Percentiles rank a stretch among this genome's conserved stretches.
These are phyloP conservation scores for Macropis europaea DNA, from an alignment of 2,888 invertebrate genomes.

Conservation along the genomic window DNA sequence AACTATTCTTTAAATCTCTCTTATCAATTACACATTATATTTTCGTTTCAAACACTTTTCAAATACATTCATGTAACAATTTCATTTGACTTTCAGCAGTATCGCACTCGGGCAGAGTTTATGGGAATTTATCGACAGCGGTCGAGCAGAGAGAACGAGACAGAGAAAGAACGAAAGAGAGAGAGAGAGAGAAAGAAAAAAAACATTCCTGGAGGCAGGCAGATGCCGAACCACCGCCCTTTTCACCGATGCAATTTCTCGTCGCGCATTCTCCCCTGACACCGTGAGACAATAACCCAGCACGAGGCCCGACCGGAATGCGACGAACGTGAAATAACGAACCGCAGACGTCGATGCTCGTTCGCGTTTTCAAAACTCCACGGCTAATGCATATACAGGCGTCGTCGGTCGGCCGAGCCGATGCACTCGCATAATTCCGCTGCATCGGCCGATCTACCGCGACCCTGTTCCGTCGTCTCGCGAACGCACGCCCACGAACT, in stretches of 20 bases:
- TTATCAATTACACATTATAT: too few relatives aligned
- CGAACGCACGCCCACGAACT: slow-evolving; percentile 26
- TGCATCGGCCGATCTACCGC: slow-evolving; percentile 35
- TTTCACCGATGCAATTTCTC: slow-evolving; percentile 36
- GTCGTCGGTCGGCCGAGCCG: too few relatives aligned
- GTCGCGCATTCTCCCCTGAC: slow-evolving; percentile 30
- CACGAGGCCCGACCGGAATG: slow-evolving; percentile 33
- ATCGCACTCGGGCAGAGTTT: too few relatives aligned
- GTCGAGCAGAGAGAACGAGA: not conserved
- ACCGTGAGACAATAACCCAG: slow-evolving; percentile 47
- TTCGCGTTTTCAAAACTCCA: slow-evolving; percentile 29
- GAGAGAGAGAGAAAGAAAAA: not conserved
- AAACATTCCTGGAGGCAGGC: slow-evolving; percentile 17
- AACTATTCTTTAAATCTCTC: too few relatives aligned
- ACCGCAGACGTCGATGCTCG: slow-evolving; percentile 24
- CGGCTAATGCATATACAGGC: slow-evolving; percentile 31
- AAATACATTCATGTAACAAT: too few relatives aligned
- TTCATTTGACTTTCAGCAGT: too few relatives aligned
- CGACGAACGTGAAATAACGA: slow-evolving; percentile 51
- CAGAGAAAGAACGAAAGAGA: too few relatives aligned
- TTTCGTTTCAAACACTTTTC: too few relatives aligned
- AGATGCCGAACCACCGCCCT: slow-evolving; percentile 21
- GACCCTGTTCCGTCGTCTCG: slow-evolving; percentile 32
- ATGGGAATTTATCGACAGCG: too few relatives aligned
- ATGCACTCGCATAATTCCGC: slow-evolving; percentile 49